Base-by-base conservation (phyloP, 1,140 invertebrate species). In the Zaprionus lachaisei region DNA sequence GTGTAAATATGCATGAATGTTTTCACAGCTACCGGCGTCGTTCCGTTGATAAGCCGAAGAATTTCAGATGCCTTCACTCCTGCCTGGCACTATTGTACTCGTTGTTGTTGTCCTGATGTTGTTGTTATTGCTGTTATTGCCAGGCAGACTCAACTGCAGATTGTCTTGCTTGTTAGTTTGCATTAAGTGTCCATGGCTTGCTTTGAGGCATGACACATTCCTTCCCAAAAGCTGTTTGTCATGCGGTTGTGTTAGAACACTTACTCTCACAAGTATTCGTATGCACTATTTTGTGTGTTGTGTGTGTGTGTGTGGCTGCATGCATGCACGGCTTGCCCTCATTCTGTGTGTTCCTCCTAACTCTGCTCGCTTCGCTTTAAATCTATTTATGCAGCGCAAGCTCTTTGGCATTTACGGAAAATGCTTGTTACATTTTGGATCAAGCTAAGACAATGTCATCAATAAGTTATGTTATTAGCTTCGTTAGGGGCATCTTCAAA, bases 1-100 rank as follows among this genome's bases (percentile, higher is more conserved):
- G 83, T 87, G 83, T 80, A 87, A 87, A 87, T 87, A 83, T 89
- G 83, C 84, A 84, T 89, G 83, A 89, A 80, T 76, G 81, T 71
- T 89, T 80, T 83, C 81, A 81, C 81, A 87, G 83, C 83, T 87
- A 89, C 84, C 83, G 83, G 83, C 83, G 66, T 78, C 55, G 67
- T 58, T 78, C 65, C 84, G 78, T 81, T 87, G 83, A 87, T 87
- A 87, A 87, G 83, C 84, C 55, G 77, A 89, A 77, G 83, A 87
- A 87, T 87, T 89, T 81, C 78, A 89, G 84, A 56, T 84, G 83
- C 83, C 83, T 77, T 78, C 69, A 72, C 77, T 77, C 54, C 54
- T 61, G 38, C 62, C 72, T 68, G 60, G 49, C 78, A 64, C 56
- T 67, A 70, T 70, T 70, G 58, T 70, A n/a, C 49, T 31, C 44